Conservation (phyloP, 2,797 vertebrate genomes). For the Cyprinodon diabolis region DNA sequence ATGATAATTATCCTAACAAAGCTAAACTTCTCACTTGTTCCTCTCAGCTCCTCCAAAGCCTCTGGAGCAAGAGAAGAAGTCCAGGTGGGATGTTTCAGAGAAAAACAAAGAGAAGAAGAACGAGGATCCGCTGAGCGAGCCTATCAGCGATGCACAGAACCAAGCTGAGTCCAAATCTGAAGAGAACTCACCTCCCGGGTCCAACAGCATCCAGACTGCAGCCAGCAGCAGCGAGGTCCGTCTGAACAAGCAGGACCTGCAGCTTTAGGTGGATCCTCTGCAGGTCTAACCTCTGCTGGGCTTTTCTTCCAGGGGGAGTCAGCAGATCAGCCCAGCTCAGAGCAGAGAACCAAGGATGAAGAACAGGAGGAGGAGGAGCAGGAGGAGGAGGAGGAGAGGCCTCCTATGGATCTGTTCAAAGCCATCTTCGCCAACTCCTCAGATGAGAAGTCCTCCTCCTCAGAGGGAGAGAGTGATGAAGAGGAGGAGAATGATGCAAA, state of each 20-base stretch:
- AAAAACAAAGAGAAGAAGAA: conserved; percentile 55
- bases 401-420: conserved; percentile 94
- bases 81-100: conserved; percentile 89
- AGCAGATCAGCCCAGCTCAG: background rate
- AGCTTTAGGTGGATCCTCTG: background rate
- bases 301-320: background rate
- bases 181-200: background rate
- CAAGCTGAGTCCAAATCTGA: conserved; percentile 58
- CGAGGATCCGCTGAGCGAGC: conserved; percentile 81
- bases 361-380: conserved; percentile 48
- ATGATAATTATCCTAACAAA: too few species aligned
- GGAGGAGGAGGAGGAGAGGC: conserved; percentile 83
- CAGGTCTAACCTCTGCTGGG: background rate
- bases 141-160: conserved; percentile 80
- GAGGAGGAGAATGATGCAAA: conserved; percentile 42
- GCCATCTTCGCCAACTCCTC: conserved; percentile 94
- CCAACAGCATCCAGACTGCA: background rate
- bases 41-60: conserved; percentile 50
- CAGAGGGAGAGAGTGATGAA: conserved; percentile 81
- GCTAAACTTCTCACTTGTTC: background rate
- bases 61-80: conserved; percentile 81
- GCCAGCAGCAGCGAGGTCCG: conserved; percentile 10
- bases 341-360: conserved; percentile 9
- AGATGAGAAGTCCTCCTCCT: conserved; percentile 90
- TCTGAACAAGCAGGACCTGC: background rate